Evolutionary conservation across 2,797 vertebrate genomes (phyloP), one percentile per base, ranked within the genome.

Genomic region (Melanotaenia boesemani): DNA sequence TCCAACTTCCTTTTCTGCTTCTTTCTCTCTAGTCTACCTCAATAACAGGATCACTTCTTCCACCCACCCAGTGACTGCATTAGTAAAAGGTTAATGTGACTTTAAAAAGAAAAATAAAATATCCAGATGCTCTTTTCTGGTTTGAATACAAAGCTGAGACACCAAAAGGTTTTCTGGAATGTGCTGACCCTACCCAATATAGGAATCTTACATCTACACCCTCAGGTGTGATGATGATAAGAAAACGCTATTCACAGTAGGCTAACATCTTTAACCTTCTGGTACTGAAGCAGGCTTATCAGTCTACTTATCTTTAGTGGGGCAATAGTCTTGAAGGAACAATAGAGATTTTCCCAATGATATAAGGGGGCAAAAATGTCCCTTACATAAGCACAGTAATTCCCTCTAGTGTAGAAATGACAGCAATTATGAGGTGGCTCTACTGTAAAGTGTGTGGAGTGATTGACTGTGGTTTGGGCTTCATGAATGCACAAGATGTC

Each of bases 281-380:
- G 80, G 15, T 87, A 74, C 70, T 83, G 74, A 71, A 79, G 66
- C 36, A 36, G 54, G 41, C 60, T 74, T 85, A 91, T 94, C 88
- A 80, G 70, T 69, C 57, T 67, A 79, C 83, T 86, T 87, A 92
- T 92, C 90, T 93, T 92, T 89, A 89, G 86, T 84, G 86, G 78
- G 74, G 86, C 85, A 88, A 89, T 90, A 79, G 69, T 84, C 83
- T 71, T 80, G 76, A 78, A 67, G 65, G 77, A 58, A 69, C 67
- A 89, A 85, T 91, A 34, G 34, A 86, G 86, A 84, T 71, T 69
- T 30, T 79, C 61, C 67, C 5, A 30, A 1, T 30, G 77, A 89
- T 79, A 80, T 18, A 70, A 68, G 61, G 34, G 37, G 54, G 36
- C 48, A 55, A 86, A 84, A 82, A 85, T 61, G 79, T 30, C 59